phyloP scores from a whole-genome alignment of 1,140 invertebrate species.

The Notospermus geniculatus region DNA sequence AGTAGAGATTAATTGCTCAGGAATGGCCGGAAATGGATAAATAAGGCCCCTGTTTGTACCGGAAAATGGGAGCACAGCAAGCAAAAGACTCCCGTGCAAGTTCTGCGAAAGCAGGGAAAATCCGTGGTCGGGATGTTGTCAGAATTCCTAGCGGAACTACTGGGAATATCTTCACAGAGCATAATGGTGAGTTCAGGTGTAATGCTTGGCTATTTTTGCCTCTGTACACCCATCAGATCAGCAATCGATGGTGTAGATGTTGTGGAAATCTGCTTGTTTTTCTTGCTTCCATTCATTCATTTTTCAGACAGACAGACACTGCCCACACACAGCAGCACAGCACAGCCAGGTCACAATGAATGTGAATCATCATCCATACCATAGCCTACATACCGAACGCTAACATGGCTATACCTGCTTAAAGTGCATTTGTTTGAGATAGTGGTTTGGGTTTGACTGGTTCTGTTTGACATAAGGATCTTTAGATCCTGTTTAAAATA shows the following conservation, averaged over 20 bases:
- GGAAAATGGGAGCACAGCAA: constrained; percentile 80
- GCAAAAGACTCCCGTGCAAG: constrained; percentile 70
- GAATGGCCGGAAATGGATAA: no score
- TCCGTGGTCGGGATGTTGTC: constrained; percentile 69
- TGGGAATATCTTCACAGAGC: constrained; percentile 88
- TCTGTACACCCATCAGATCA: constrained; percentile 6
- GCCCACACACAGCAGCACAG: neutral
- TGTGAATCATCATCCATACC: neutral
- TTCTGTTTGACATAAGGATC: no score
- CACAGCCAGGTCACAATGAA: neutral
- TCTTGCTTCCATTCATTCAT: neutral
- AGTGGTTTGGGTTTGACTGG: no score
- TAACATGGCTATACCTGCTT: no score
- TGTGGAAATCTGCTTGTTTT: neutral
- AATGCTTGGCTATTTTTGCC: constrained; percentile 8
- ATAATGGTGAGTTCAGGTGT: constrained; percentile 68
- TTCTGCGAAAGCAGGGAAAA: constrained; percentile 62
- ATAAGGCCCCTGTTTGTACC: no score
- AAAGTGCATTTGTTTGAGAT: no score
- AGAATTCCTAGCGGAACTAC: constrained; percentile 61
- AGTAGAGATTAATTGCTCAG: no score
- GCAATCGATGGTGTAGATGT: no score
- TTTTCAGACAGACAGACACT: neutral
- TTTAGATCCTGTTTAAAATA: no score
- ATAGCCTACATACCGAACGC: no score